Evolutionary conservation across 2,797 vertebrate species (phyloP), one percentile per base, ranked within the genome.

Genomic region (Microctenopoma steveboyesi): DNA sequence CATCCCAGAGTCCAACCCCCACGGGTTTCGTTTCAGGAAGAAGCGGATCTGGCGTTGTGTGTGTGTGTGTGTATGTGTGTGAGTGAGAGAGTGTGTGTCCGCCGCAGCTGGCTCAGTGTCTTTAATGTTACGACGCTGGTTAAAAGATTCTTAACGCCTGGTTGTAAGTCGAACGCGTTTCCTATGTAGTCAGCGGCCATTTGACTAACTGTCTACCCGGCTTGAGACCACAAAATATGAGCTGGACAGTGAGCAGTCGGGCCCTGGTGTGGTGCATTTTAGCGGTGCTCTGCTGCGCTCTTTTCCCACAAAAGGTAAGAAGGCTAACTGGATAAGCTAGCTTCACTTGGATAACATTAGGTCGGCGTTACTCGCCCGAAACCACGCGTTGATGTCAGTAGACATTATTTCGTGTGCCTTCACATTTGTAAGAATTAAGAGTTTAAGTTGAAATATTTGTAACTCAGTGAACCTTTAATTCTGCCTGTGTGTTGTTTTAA

Each of bases 261-360:
- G 92, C 91, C 87, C 85, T 92, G 40, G 67, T 93, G 72, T 93
- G 93, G 89, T 90, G 86, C 84, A 48, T 92, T 66, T 78, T 90
- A 57, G 73, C 85, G 65, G 51, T 91, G 84, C 81, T 94, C 11
- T 89, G 78, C 91, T 87, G 74, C 79, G 81, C 64, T 70, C 79
- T 25, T 60, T 69, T 90, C 56, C 87, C 78, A 76, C 93, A 82
- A 65, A 91, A 86, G 93, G 93, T 94, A 88, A 91, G 91, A 72
- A 48, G 43, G 79, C 76, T 76, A 76, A 70, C 60, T 48, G 64
- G 67, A 70, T 61, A 63, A 74, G 59, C 72, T 78, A 77, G 79
- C 69, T 81, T 55, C 52, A 76, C 54, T 58, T 66, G 12, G 52
- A 35, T 64, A 30, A 57, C 14, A 51, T 59, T 71, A 68, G 42